Evolutionary conservation across 2,888 invertebrate species (phyloP), one percentile per base, ranked within the genome.

Genomic region (Orthosia gothica): DNA sequence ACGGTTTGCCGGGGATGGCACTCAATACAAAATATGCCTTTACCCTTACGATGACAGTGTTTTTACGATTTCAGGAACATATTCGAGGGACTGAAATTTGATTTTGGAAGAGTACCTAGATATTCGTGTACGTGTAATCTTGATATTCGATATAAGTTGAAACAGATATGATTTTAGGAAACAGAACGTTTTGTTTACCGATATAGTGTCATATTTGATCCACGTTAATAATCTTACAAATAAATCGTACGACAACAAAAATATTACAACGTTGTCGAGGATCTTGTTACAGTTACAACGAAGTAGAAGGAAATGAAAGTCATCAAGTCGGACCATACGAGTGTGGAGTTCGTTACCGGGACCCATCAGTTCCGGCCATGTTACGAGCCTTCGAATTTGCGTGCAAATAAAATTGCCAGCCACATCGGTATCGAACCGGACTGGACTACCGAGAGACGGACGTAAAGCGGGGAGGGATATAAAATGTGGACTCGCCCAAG

Each of bases 331-430:
- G 86, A 87, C 87, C 89, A 87, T 88, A 88, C 82, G 80, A 86
- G 87, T 87, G 85, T 86, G 83, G 91, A 92, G 90, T 93, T 92
- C 91, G 92, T 93, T 92, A 93, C 92, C 74, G 84, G 82, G 88
- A 83, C 88, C 92, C 91, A 93, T 93, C 91, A 91, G 90, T 89
- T 91, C 88, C 91, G 89, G 88, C 85, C 88, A 83, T 87, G 92
- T 94, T 94, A 94, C 94, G 92, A 93, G 89, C 91, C 89, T 91
- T 92, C 92, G 94, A 93, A 95, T 94, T 94, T 94, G 94, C 94
- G 92, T 94, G 92, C 92, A 92, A 93, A 94, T 93, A 94, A 94
- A 94, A 94, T 92, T 89, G 92, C 89, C 87, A 83, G 88, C 88
- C 89, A 89, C 91, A 91, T 89, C 88, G 89, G 89, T 90, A 82